Conservation (phyloP, 1,140 invertebrate species). For the Lordiphosa clarofinis region DNA sequence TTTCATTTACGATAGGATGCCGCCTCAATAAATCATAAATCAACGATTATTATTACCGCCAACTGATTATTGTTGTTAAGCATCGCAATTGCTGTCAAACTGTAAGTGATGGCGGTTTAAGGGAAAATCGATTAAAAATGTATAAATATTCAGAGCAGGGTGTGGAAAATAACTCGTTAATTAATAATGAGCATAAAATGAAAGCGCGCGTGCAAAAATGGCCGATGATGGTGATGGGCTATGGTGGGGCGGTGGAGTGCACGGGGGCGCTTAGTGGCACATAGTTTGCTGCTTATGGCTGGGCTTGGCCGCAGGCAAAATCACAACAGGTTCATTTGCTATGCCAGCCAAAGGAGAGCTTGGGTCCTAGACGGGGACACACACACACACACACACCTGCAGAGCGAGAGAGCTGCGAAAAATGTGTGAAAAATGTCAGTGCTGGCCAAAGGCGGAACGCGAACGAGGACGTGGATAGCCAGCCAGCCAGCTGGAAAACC, state of each 20-base stretch:
- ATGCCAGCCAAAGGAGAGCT: constrained; percentile 15
- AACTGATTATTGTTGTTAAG: not conserved
- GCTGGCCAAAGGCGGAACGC: constrained; percentile 52
- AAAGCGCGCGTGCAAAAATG: constrained; percentile 55
- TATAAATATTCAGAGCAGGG: constrained; percentile 65
- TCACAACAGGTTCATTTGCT: constrained; percentile 56
- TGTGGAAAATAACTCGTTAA: constrained; percentile 73
- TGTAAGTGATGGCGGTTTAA: constrained; percentile 9
- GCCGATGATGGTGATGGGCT: not conserved
- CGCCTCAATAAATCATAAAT: not conserved
- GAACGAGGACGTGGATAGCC: constrained; percentile 21
- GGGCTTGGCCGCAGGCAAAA: constrained; percentile 36
- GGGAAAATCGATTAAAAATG: constrained; percentile 66
- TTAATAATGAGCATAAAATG: constrained; percentile 73
- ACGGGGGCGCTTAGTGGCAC: not conserved
- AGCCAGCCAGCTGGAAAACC: constrained; percentile 59
- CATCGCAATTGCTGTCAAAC: constrained; percentile 13
- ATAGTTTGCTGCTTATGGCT: constrained; percentile 11
- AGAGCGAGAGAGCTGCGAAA: constrained; percentile 25
- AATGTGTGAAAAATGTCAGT: constrained; percentile 69
- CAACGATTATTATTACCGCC: not conserved
- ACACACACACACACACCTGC: constrained; percentile 22
- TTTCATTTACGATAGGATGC: no score
- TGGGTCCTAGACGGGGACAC: constrained; percentile 18
- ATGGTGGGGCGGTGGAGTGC: not conserved